Base-by-base conservation (phyloP, 2,113 vertebrate species). In the Istiophorus platypterus region DNA sequence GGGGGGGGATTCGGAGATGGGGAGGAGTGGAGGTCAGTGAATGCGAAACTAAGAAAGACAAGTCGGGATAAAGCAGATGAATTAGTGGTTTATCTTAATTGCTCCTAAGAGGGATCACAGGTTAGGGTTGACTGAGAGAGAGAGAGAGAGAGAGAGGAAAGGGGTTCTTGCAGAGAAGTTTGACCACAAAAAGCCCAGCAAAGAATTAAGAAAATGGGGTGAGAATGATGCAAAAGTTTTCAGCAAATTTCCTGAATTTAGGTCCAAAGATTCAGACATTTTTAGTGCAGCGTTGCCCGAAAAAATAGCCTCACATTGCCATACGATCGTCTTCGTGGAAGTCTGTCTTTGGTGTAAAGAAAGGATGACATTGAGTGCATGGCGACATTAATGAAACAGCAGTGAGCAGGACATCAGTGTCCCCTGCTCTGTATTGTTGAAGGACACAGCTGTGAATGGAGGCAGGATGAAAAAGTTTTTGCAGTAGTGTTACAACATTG, bases 391-490 rank as follows among this genome's bases (percentile, higher is more conserved):
- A 86, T 65, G 82, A 72, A 85, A 59, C 34, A 73, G 54, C 82
- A 67, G 80, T 73, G 76, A 91, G 77, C 67, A 57, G 76, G 78
- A 88, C 83, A 70, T 80, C 66, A 22, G 76, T 41, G 47, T 76
- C 84, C 78, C 24, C 56, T 62, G 47, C 80, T 78, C 75, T 65
- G 66, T 61, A 49, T 65, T 52, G 2, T 26, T 29, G 81, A 93
- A 92, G 92, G 92, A 89, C 88, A n/a, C 17, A 1, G 54, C 49
- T 52, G 12, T 89, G 84, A 90, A 92, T 81, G 78, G 72, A 90
- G 81, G 74, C 75, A 81, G 82, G 81, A 91, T 84, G 91, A 92
- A 91, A 91, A 93, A 93, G 69, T 91, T 91, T 93, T 88, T 84
- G 74, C 81, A 59, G 72, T 63, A 64, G 68, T 56, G 68, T 84